Evolutionary conservation across 1,140 invertebrate species (phyloP).

Genomic region (Drosophila sucinea): DNA sequence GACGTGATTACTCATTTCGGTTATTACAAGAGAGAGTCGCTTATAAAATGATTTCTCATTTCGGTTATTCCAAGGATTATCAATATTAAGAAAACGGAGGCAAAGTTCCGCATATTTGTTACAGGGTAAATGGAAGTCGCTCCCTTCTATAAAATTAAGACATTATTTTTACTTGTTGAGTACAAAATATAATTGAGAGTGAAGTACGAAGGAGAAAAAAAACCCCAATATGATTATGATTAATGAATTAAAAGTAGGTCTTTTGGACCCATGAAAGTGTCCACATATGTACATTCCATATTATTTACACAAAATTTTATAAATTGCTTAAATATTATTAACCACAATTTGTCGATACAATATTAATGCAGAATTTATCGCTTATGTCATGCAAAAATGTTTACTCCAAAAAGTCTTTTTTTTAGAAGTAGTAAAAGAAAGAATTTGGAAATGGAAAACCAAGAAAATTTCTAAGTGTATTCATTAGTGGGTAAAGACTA

Average conservation of each 20-base stretch:
- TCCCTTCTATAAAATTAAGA: neutral
- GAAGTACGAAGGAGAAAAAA: neutral
- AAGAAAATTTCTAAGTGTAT: too few relatives aligned
- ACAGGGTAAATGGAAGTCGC: neutral
- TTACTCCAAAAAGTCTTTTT: neutral
- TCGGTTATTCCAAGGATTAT: too few relatives aligned
- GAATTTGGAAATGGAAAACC: too few relatives aligned
- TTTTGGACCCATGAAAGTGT: neutral
- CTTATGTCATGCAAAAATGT: neutral
- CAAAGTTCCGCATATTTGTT: neutral
- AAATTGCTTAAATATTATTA: neutral
- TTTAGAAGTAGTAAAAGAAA: too few relatives aligned
- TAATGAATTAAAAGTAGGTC: constrained; percentile 10
- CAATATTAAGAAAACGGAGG: too few relatives aligned
- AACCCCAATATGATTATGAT: constrained; percentile 4
- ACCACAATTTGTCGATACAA: neutral
- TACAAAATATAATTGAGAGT: neutral
- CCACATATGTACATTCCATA: neutral
- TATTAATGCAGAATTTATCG: neutral
- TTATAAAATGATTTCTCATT: too few relatives aligned
- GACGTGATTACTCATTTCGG: too few relatives aligned
- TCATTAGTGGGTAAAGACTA: too few relatives aligned
- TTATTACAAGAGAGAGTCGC: too few relatives aligned
- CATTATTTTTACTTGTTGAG: neutral
- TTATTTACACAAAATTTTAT: neutral